A percentile compares a stretch with the other conserved stretches of the same genome.
These are phyloP conservation scores for Agrotis clavis DNA, from an alignment of 2,888 invertebrate genomes.

Conservation along the genomic window DNA sequence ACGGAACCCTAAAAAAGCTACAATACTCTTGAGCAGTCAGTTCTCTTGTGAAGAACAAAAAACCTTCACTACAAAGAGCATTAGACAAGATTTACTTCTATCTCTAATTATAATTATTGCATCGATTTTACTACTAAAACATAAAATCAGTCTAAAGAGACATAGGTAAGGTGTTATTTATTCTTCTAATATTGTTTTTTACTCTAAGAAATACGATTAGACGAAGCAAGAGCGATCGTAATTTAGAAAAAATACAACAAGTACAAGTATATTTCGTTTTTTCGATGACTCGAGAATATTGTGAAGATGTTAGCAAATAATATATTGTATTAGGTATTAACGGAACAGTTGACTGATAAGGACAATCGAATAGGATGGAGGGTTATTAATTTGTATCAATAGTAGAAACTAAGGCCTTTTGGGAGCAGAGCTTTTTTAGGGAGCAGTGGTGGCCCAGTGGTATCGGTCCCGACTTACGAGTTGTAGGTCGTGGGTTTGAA, in stretches of 20 bases:
- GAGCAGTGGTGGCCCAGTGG: no score
- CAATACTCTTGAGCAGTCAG: no score
- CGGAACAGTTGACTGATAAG: neutral
- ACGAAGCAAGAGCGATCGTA: neutral
- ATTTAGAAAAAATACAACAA: slow-evolving; percentile 9
- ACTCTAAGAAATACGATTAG: slow-evolving; percentile 1
- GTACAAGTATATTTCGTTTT: neutral
- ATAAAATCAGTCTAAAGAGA: neutral
- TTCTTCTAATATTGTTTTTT: neutral
- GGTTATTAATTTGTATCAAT: neutral
- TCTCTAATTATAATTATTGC: neutral
- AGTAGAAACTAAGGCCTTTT: no score
- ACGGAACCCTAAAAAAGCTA: no score
- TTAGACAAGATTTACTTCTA: neutral
- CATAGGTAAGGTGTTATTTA: neutral
- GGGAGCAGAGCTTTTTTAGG: no score
- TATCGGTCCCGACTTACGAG: no score
- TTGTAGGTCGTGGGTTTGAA: no score
- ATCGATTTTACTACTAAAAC: slow-evolving; percentile 5
- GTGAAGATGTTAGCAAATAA: neutral
- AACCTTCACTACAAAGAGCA: no score
- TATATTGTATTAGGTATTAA: neutral
- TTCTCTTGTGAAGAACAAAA: no score
- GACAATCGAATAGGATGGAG: no score
- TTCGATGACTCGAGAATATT: neutral